These are phyloP conservation scores for Shargacucullia verbasci DNA, from an alignment of 2,888 invertebrate species.

Conservation along the genomic window DNA sequence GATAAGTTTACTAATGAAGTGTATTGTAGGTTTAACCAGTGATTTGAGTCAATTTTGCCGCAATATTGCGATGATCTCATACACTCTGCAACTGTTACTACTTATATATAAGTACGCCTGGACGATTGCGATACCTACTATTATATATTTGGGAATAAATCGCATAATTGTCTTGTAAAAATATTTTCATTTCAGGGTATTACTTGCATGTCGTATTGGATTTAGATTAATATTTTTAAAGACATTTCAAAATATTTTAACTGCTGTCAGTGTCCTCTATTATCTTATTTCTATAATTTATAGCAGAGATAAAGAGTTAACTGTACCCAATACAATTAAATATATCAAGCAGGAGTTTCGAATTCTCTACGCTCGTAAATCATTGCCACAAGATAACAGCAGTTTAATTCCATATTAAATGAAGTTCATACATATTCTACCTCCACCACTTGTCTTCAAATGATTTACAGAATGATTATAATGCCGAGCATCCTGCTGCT, in stretches of 20 bases:
- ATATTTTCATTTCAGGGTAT: slow-evolving; percentile 68
- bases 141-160: slow-evolving; percentile 67
- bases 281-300: neutral
- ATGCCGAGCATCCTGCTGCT: slow-evolving; percentile 12
- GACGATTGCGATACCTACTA: slow-evolving; percentile 61
- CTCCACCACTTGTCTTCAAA: slow-evolving; percentile 42
- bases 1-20: slow-evolving; percentile 66
- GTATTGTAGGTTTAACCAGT: slow-evolving; percentile 75
- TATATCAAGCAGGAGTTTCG: neutral
- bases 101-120: slow-evolving; percentile 68
- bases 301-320: neutral
- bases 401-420: slow-evolving; percentile 6
- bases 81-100: slow-evolving; percentile 76
- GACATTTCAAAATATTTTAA: slow-evolving; percentile 22
- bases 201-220: slow-evolving; percentile 41
- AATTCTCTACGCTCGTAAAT: neutral
- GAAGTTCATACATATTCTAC: slow-evolving; percentile 15
- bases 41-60: slow-evolving; percentile 84
- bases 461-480: slow-evolving; percentile 42
- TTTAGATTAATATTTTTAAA: slow-evolving; percentile 34
- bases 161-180: slow-evolving; percentile 62
- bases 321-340: neutral
- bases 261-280: slow-evolving; percentile 42
- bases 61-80: slow-evolving; percentile 84
- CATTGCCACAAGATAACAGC: neutral